A percentile compares a stretch with the other conserved stretches of the same genome.
Evolutionary conservation across 2,888 invertebrate genomes (phyloP).

Genomic region (Ametastegia equiseti): DNA sequence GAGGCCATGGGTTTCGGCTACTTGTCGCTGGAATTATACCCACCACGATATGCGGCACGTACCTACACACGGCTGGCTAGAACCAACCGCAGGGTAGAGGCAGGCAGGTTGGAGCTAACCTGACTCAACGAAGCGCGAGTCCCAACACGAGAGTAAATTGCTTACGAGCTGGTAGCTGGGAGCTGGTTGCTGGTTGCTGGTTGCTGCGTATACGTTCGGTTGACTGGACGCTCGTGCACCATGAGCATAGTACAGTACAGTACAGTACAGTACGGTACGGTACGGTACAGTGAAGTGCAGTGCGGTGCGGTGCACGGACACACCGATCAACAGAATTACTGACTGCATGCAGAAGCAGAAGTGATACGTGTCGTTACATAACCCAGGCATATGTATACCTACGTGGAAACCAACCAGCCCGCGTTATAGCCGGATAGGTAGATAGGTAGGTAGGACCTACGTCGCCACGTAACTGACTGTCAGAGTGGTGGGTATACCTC

Average conservation of each 20-base stretch:
- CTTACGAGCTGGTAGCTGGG: constrained; percentile 35
- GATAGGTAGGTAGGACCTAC: background rate
- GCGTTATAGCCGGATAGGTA: background rate
- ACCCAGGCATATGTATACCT: constrained; percentile 19
- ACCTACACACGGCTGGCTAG: background rate
- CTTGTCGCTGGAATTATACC: constrained; percentile 4
- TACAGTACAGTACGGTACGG: background rate
- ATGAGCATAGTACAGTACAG: constrained; percentile 20
- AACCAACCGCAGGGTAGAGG: constrained; percentile 30
- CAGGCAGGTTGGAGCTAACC: constrained; percentile 29
- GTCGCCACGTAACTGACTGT: constrained; percentile 15
- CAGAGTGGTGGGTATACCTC: background rate
- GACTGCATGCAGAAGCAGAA: constrained; percentile 42
- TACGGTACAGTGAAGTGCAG: background rate
- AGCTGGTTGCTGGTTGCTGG: too few species aligned
- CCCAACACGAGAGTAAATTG: constrained; percentile 43
- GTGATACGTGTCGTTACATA: constrained; percentile 43
- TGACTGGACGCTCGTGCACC: constrained; percentile 41
- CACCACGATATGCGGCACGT: background rate
- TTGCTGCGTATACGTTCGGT: constrained; percentile 24
- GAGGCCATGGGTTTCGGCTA: background rate
- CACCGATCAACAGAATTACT: constrained; percentile 39
- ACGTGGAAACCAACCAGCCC: background rate
- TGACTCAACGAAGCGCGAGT: constrained; percentile 42
- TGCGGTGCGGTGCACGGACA: constrained; percentile 30